Evolutionary conservation across 2,113 vertebrate genomes (phyloP).

Genomic region (Cinclus mexicanus): DNA sequence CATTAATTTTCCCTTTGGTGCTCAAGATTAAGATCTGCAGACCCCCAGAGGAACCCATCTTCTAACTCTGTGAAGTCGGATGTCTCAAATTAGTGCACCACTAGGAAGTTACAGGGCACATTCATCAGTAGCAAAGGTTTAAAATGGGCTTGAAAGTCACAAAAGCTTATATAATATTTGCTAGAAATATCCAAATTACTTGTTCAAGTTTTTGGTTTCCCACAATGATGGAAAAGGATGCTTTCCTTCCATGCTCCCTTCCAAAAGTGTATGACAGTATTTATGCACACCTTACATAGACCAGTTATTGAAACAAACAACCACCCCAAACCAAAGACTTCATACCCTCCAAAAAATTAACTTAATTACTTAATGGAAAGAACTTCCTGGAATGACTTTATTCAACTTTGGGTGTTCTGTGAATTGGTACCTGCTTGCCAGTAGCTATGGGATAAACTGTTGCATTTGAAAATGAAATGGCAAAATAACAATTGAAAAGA

Average conservation of each 20-base stretch:
- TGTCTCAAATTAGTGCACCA: not conserved
- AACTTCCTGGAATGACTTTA: not conserved
- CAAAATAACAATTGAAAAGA: not conserved
- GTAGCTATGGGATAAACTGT: not conserved
- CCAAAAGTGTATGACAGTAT: not conserved
- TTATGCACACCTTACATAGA: not conserved
- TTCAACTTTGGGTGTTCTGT: not conserved
- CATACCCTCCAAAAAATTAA: not conserved
- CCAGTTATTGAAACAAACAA: not conserved
- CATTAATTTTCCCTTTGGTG: not conserved
- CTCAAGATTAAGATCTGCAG: not conserved
- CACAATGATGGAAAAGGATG: not conserved
- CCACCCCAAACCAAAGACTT: not conserved
- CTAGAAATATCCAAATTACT: not conserved
- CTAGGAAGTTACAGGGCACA: not conserved
- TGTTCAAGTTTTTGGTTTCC: not conserved
- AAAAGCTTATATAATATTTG: not conserved
- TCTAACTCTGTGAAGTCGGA: not conserved
- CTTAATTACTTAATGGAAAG: not conserved
- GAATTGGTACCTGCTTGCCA: not conserved
- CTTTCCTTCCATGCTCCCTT: not conserved
- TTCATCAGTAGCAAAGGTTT: not conserved
- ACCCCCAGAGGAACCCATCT: not conserved
- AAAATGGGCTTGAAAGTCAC: not conserved
- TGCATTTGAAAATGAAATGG: not conserved